Percentiles rank a stretch among this genome's conserved stretches.
These are phyloP conservation scores for Temnothorax rugatulus DNA, from an alignment of 2,888 invertebrate genomes.

Conservation along the genomic window DNA sequence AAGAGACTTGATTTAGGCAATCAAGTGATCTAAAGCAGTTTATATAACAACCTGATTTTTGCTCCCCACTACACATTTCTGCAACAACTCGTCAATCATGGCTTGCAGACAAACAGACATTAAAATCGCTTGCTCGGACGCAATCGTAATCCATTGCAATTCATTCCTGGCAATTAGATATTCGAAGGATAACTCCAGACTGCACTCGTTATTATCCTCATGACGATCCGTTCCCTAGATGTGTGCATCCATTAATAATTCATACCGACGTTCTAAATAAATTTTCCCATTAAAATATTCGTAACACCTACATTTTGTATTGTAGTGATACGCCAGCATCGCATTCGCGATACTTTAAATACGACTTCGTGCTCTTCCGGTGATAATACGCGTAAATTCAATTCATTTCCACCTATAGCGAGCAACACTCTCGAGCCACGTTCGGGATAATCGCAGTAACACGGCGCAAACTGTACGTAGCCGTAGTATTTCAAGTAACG, in stretches of 20 bases:
- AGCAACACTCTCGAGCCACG: conserved; percentile 90
- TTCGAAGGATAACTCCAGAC: conserved; percentile 96
- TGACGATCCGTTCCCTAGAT: conserved; percentile 78
- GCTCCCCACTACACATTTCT: conserved; percentile 90
- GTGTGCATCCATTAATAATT: conserved; percentile 8
- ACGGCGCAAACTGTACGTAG: conserved; percentile 93
- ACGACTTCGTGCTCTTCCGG: conserved; percentile 92
- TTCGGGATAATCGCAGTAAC: conserved; percentile 92
- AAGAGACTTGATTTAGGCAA: conserved; percentile 1
- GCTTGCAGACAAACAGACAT: conserved; percentile 98
- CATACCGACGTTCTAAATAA: background rate
- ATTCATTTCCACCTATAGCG: conserved; percentile 94
- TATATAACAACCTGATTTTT: conserved; percentile 84
- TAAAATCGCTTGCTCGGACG: conserved; percentile 96
- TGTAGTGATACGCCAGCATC: conserved; percentile 98
- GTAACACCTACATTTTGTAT: conserved; percentile 89
- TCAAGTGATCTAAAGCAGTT: conserved; percentile 19
- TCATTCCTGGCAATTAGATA: conserved; percentile 97
- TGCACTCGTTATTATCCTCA: conserved; percentile 79
- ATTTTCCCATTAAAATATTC: background rate
- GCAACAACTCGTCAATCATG: conserved; percentile 97
- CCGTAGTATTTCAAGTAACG: conserved; percentile 96
- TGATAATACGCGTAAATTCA: conserved; percentile 90
- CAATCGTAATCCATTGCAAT: conserved; percentile 97
- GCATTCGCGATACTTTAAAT: conserved; percentile 98